A percentile compares a stretch with the other conserved stretches of the same genome.
These are phyloP conservation scores for Morone chrysops DNA, from an alignment of 2,113 vertebrate species.

Conservation along the genomic window DNA sequence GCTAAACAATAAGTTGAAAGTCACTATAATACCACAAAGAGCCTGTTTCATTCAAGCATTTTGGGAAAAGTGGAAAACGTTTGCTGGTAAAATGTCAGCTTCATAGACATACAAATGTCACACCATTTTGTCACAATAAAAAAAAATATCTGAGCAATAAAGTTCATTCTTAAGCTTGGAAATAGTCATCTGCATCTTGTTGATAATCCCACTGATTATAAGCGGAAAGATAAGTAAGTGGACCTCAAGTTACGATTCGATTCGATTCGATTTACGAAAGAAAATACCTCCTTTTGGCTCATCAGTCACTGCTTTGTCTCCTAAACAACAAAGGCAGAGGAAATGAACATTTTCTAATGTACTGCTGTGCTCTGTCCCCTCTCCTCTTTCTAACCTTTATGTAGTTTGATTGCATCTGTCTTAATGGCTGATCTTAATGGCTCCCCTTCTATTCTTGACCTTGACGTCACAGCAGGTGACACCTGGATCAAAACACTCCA, in stretches of 20 bases:
- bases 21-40: not conserved
- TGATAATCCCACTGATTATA: not conserved
- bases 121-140: not conserved
- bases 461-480: constrained; percentile 61
- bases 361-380: not conserved
- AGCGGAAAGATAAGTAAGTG: not conserved
- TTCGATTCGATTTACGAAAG: no score
- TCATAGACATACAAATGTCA: no score
- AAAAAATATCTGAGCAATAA: not conserved
- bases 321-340: not conserved
- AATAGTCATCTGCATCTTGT: not conserved
- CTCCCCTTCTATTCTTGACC: constrained; percentile 64
- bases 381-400: constrained; percentile 38
- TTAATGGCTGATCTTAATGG: constrained; percentile 47
- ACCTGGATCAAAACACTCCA: constrained; percentile 59
- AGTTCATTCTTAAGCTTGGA: not conserved
- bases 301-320: not conserved
- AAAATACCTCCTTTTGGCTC: not conserved
- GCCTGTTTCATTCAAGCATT: not conserved
- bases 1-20: not conserved
- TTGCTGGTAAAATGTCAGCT: not conserved
- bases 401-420: constrained; percentile 16
- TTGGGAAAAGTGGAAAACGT: not conserved
- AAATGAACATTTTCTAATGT: not conserved
- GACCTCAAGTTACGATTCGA: not conserved